These are phyloP conservation scores for Antigone vipio DNA, from an alignment of 2,113 vertebrate genomes.

Conservation along the genomic window DNA sequence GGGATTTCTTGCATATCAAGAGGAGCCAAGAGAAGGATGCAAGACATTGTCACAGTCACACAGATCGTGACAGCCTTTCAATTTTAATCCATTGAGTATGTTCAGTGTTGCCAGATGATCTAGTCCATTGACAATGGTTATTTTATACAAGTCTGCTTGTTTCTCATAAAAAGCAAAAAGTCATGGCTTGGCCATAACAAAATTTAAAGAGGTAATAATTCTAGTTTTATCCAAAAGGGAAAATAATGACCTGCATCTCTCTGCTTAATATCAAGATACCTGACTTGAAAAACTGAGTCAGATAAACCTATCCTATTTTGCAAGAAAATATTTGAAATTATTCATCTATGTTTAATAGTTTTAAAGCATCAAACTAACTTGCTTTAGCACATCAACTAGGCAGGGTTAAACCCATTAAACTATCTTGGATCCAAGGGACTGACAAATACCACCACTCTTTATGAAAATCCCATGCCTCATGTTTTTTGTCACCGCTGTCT, in stretches of 20 bases:
- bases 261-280: not conserved
- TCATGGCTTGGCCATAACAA: not conserved
- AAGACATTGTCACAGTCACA: slow-evolving; percentile 10
- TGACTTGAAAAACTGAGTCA: not conserved
- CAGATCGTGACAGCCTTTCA: slow-evolving; percentile 17
- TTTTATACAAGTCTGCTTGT: not conserved
- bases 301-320: not conserved
- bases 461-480: slow-evolving; percentile 14
- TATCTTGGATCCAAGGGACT: not conserved
- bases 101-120: slow-evolving; percentile 42
- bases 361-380: not conserved
- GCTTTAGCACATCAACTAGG: not conserved
- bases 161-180: not conserved
- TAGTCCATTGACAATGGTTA: slow-evolving; percentile 30
- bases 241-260: not conserved
- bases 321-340: not conserved
- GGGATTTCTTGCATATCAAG: not conserved
- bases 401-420: not conserved
- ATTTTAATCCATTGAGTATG: slow-evolving; percentile 25
- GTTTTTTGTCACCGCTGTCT: not conserved
- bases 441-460: not conserved
- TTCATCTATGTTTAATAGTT: not conserved
- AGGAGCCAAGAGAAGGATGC: slow-evolving; percentile 9
- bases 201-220: not conserved
- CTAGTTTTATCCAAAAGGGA: not conserved